phyloP scores from a whole-genome alignment of 2,888 invertebrate genomes.

The Pecten maximus region DNA sequence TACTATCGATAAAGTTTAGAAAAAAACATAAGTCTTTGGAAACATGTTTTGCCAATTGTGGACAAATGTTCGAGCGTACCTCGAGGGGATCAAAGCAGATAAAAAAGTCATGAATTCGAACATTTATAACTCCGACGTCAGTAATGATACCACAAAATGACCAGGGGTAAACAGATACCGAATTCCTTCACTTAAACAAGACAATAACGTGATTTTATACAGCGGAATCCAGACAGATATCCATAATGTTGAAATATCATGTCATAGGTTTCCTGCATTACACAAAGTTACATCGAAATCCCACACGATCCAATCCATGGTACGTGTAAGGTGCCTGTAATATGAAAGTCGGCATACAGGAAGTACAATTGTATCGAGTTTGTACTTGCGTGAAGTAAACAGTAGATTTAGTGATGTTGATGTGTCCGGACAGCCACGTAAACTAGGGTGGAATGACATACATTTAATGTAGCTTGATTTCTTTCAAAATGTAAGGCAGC shows the following conservation, averaged over 20 bases:
- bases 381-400: too few species aligned
- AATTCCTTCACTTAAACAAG: not conserved
- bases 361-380: too few species aligned
- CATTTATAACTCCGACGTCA: not conserved
- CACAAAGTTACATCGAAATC: too few species aligned
- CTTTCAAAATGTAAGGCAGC: too few species aligned
- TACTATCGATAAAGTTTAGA: not conserved
- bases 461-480: too few species aligned
- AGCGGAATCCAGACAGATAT: not conserved
- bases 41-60: not conserved
- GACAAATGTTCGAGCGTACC: not conserved
- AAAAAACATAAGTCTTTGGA: not conserved
- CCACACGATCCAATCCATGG: too few species aligned
- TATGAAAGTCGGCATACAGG: too few species aligned
- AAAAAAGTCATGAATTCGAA: not conserved
- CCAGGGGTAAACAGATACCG: not conserved
- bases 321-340: too few species aligned
- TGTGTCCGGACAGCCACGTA: too few species aligned
- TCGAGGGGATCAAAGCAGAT: not conserved
- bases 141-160: not conserved
- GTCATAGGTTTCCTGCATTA: too few species aligned
- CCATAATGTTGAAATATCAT: not conserved
- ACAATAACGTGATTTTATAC: not conserved
- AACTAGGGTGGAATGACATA: too few species aligned
- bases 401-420: too few species aligned